A percentile compares a stretch with the other conserved stretches of the same genome.
Conservation (phyloP, 2,113 vertebrate genomes). For the Pelvicachromis taeniatus region DNA sequence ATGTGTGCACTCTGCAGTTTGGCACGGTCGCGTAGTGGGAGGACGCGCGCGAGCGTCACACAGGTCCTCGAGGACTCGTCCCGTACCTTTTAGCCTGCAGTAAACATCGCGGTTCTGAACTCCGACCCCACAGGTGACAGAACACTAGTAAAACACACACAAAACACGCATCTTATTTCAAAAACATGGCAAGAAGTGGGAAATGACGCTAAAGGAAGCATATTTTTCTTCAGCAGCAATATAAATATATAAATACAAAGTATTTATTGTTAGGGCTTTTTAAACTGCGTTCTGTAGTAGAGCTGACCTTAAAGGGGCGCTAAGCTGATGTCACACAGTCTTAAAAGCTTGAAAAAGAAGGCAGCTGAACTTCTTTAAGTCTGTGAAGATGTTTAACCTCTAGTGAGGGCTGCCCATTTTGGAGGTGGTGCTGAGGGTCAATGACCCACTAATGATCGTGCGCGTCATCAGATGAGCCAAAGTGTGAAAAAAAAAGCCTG, state of each 20-base stretch:
- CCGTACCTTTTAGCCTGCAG: slow-evolving; percentile 78
- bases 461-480: neutral
- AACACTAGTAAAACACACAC: slow-evolving; percentile 75
- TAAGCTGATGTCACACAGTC: neutral
- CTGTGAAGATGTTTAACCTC: neutral
- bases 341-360: neutral
- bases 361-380: neutral
- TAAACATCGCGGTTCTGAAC: slow-evolving; percentile 80
- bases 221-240: neutral
- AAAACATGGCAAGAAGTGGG: neutral
- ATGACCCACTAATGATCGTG: neutral
- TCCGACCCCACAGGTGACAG: slow-evolving; percentile 83
- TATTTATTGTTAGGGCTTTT: neutral
- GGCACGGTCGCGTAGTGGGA: slow-evolving; percentile 62
- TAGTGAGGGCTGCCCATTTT: neutral
- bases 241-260: neutral
- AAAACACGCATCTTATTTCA: neutral
- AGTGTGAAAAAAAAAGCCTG: neutral
- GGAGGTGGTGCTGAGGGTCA: neutral
- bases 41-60: slow-evolving; percentile 69
- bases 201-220: neutral
- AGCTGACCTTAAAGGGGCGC: neutral
- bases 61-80: slow-evolving; percentile 67
- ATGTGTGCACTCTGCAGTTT: slow-evolving; percentile 63
- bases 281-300: neutral